Conservation (phyloP, 2,888 invertebrate species). For the Xylota segnis region DNA sequence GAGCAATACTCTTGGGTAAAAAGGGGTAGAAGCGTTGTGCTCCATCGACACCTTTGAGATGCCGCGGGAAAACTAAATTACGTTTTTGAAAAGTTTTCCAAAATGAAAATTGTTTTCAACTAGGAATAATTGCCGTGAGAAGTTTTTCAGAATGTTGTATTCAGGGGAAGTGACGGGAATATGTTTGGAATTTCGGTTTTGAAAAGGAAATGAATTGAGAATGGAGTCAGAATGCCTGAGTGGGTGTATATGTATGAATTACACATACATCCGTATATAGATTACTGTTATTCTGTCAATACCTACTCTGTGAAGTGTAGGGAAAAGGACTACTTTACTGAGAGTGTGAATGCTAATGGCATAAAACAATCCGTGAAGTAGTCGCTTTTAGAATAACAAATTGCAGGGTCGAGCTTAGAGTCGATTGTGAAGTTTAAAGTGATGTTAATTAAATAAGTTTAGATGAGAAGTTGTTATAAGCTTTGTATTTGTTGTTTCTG, state of each 20-base stretch:
- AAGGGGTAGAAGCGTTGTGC: constrained; percentile 27
- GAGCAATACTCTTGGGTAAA: neutral
- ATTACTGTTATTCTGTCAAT: constrained; percentile 29
- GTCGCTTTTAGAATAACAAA: neutral
- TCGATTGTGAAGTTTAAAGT: neutral
- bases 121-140: constrained; percentile 73
- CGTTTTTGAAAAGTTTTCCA: constrained; percentile 73
- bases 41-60: constrained; percentile 73
- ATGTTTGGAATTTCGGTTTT: constrained; percentile 8
- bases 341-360: constrained; percentile 25
- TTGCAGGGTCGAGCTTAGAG: neutral
- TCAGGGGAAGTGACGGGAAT: constrained; percentile 1
- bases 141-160: constrained; percentile 58
- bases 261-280: constrained; percentile 10
- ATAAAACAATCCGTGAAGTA: constrained; percentile 6
- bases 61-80: constrained; percentile 75
- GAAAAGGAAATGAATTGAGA: neutral
- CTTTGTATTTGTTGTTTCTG: neutral
- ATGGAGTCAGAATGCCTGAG: neutral
- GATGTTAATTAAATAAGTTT: constrained; percentile 19
- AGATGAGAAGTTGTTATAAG: neutral
- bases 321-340: neutral
- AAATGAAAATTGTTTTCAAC: constrained; percentile 76
- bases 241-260: constrained; percentile 10
- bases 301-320: neutral